These are phyloP conservation scores for Bradynema listronoti DNA, from an alignment of 1,140 invertebrate species.

Conservation along the genomic window DNA sequence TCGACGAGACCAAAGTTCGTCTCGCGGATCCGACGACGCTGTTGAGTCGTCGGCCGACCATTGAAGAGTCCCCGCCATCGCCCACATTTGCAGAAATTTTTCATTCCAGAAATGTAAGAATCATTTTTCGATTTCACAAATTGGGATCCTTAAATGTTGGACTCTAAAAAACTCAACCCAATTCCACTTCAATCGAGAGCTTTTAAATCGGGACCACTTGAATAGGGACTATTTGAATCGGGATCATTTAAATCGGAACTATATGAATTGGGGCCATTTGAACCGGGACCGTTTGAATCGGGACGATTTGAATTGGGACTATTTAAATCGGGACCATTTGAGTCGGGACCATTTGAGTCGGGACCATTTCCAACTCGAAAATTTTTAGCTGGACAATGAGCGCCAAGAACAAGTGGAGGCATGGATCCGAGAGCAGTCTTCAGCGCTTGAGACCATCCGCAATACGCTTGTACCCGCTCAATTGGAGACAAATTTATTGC, in stretches of 20 bases:
- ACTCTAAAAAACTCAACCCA: too few species aligned
- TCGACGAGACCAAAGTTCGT: slow-evolving; percentile 6
- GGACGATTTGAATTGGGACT: too few species aligned
- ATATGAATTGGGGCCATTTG: too few species aligned
- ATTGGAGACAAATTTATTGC: slow-evolving; percentile 43
- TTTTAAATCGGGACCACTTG: too few species aligned
- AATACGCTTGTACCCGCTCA: slow-evolving; percentile 34
- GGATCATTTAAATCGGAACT: too few species aligned
- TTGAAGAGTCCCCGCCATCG: slow-evolving; percentile 50
- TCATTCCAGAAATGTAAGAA: slow-evolving; percentile 40
- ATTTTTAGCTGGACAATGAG: slow-evolving; percentile 29
- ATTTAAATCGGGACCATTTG: too few species aligned
- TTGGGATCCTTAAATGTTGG: too few species aligned
- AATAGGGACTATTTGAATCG: too few species aligned
- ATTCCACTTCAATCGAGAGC: too few species aligned
- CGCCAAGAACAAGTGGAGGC: slow-evolving; percentile 39
- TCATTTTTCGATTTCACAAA: too few species aligned
- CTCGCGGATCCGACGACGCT: neutral
- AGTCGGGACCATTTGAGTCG: neutral
- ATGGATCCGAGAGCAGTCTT: slow-evolving; percentile 41
- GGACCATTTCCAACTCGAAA: neutral
- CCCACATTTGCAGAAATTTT: slow-evolving; percentile 44
- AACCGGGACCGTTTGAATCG: too few species aligned
- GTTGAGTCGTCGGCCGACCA: slow-evolving; percentile 44
- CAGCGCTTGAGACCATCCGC: slow-evolving; percentile 35